phyloP scores from a whole-genome alignment of 2,888 invertebrate species.

The Pherbina coryleti region DNA sequence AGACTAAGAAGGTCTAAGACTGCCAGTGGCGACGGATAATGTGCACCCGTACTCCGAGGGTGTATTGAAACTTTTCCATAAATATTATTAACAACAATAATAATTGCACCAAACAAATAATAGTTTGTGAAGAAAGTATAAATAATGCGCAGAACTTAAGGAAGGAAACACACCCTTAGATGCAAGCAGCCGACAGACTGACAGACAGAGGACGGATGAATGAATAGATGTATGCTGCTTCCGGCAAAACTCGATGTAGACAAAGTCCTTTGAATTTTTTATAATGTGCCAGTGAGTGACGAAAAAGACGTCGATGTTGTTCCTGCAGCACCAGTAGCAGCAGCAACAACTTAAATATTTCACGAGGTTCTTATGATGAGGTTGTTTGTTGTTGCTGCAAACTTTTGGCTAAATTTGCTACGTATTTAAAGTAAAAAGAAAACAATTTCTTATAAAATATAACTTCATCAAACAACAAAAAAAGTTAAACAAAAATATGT shows the following conservation, averaged over 20 bases:
- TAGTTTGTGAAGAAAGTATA: conserved; percentile 10
- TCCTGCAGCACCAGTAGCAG: neutral
- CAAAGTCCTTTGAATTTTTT: conserved; percentile 59
- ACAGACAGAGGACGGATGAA: no score
- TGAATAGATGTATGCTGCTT: neutral
- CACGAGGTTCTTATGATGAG: neutral
- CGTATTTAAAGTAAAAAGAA: neutral
- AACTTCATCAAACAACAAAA: conserved; percentile 3
- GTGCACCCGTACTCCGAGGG: neutral
- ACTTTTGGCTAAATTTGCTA: neutral
- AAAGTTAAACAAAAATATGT: neutral
- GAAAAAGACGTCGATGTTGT: conserved; percentile 38
- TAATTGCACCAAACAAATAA: conserved; percentile 51
- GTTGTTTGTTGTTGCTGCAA: conserved; percentile 7
- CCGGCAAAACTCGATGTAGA: conserved; percentile 39
- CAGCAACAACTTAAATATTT: conserved; percentile 17
- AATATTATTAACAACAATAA: conserved; percentile 64
- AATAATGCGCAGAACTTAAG: conserved; percentile 17
- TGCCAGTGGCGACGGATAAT: conserved; percentile 6
- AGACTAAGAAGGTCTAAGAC: neutral
- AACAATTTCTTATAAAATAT: neutral
- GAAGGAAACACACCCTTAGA: neutral
- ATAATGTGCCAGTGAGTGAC: conserved; percentile 50
- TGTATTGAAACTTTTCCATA: conserved; percentile 57
- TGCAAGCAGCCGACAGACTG: neutral